Evolutionary conservation across 2,797 vertebrate species (phyloP), one percentile per base, ranked within the genome.

Genomic region (Labroides dimidiatus): DNA sequence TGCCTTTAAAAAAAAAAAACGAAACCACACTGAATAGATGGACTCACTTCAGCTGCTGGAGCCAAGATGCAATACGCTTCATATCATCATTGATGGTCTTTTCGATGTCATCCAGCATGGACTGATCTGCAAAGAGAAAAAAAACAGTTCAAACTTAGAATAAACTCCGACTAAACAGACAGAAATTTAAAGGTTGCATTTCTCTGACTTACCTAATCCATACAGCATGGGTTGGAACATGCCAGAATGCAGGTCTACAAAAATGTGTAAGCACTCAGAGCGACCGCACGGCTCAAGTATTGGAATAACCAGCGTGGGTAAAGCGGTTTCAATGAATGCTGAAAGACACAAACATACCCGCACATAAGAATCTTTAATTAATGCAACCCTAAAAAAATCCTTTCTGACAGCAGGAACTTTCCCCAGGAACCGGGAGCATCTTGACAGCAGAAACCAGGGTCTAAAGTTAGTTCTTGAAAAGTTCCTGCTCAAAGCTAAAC

Each of bases 181-280:
- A 39, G 50, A 6, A 2, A 20, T 10, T 19, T 21, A 4, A 3
- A 2, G 15, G 3, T 50, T 30, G n/a, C 7, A 7, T 17, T 55
- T 59, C 56, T 13, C 10, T 48, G 21, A 86, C 95, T 94, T 94
- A 99, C 98, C 97, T 87, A 98, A 93, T 89, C 97, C 98, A 85
- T 98, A 98, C 17, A 99, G 91, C 98, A 99, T 99, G 27, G 98
- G 94, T 14, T 99, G 98, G 89, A 99, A 99, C 95, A 98, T 98
- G 86, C 98, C 98, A 37, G 97, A 99, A 92, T 99, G 98, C 88
- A 99, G 94, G 89, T 99, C 98, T 17, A 99, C 98, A 90, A 99
- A 99, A 83, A 99, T 95, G 85, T 99, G 97, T 41, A 99, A 95
- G 87, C 98, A 99, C 87, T 99, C 98, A 0, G 97, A 99, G 49